Evolutionary conservation across 37 sponge, comb jelly and placozoan species (phyloP).

Genomic region (Halichondria panicea): DNA sequence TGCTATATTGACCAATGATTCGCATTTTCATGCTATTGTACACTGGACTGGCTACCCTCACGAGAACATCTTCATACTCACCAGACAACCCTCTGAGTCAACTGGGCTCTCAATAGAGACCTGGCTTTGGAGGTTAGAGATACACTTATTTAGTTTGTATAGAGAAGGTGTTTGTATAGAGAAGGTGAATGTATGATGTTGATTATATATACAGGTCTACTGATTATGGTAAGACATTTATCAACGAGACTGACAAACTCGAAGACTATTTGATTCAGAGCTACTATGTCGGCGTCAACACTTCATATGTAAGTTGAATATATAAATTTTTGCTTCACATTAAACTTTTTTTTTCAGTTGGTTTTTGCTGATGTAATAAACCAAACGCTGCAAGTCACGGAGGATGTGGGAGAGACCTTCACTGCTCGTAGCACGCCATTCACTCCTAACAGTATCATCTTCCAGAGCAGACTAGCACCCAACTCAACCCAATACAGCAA

Average conservation of each 20-base stretch:
- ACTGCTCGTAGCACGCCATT: not conserved
- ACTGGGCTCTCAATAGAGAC: slow-evolving; percentile 23
- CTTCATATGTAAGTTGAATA: slow-evolving; percentile 14
- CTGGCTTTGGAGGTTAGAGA: slow-evolving; percentile 52
- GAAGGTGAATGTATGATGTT: too few species aligned
- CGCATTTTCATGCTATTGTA: slow-evolving; percentile 24
- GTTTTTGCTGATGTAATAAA: slow-evolving; percentile 39
- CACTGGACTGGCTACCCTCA: slow-evolving; percentile 53
- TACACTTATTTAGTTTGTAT: too few species aligned
- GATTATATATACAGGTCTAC: too few species aligned
- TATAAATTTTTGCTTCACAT: too few species aligned
- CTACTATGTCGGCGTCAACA: slow-evolving; percentile 24
- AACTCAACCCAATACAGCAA: too few species aligned
- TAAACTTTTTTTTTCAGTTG: too few species aligned
- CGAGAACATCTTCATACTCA: slow-evolving; percentile 40
- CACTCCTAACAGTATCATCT: not conserved
- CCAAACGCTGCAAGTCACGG: slow-evolving; percentile 37
- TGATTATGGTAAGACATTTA: slow-evolving; percentile 62
- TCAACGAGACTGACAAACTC: slow-evolving; percentile 37
- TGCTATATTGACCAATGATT: slow-evolving; percentile 1
- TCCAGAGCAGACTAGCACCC: not conserved
- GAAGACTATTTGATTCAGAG: slow-evolving; percentile 25
- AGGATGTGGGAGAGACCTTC: slow-evolving; percentile 55
- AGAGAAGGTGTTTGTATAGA: too few species aligned
- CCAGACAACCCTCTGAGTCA: not conserved